phyloP scores from a whole-genome alignment of 2,113 vertebrate species.

The Odontesthes bonariensis region DNA sequence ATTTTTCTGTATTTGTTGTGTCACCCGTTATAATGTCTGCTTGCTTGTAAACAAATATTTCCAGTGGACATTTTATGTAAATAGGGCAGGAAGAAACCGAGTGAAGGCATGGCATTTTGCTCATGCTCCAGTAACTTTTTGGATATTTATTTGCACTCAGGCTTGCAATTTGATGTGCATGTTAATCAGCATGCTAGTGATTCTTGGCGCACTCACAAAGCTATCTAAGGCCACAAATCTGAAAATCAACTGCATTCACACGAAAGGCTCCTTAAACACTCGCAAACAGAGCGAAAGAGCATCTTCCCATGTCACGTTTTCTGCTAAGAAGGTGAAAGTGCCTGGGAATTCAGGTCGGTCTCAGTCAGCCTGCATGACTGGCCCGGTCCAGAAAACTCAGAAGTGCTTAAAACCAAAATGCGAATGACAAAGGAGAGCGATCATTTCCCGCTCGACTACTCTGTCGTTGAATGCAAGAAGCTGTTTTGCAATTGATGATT shows the following conservation, averaged over 20 bases:
- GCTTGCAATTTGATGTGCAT: neutral
- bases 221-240: slow-evolving; percentile 69
- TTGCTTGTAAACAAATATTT: neutral
- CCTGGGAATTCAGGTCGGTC: slow-evolving; percentile 49
- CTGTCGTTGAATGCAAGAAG: slow-evolving; percentile 47
- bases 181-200: slow-evolving; percentile 15
- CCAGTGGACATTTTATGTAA: neutral
- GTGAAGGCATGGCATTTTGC: neutral
- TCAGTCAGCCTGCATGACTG: slow-evolving; percentile 39
- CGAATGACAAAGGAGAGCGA: slow-evolving; percentile 30
- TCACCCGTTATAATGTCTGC: slow-evolving; percentile 6
- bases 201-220: slow-evolving; percentile 29
- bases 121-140: slow-evolving; percentile 3
- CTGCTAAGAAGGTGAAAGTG: slow-evolving; percentile 55
- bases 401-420: slow-evolving; percentile 22
- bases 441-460: slow-evolving; percentile 32
- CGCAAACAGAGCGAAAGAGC: slow-evolving; percentile 49
- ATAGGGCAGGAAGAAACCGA: neutral
- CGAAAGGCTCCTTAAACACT: slow-evolving; percentile 48
- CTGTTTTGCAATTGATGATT: slow-evolving; percentile 71
- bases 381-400: slow-evolving; percentile 34
- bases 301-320: slow-evolving; percentile 50
- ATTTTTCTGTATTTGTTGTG: slow-evolving; percentile 12
- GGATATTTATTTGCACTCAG: neutral
- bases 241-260: slow-evolving; percentile 70